Evolutionary conservation across 2,113 vertebrate species (phyloP), one percentile per base, ranked within the genome.

Genomic region (Puntigrus tetrazona): DNA sequence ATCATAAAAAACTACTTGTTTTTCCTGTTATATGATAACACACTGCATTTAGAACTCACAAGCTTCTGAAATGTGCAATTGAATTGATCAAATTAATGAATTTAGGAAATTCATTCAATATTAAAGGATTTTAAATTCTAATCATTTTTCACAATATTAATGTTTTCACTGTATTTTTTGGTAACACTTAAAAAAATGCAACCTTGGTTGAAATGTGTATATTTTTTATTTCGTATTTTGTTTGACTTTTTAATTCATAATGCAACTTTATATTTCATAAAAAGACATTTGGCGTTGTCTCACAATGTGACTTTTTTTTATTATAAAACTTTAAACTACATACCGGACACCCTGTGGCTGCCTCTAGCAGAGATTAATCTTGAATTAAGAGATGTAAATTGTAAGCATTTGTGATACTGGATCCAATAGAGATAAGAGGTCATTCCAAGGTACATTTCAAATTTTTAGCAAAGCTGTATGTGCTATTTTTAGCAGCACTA

Each of bases 351-450:
- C 3, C 38, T 75, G 22, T 16, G 27, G 16, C n/a, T 63, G 52
- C 31, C 36, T 31, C 38, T 47, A 65, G 9, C 1, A 16, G 2
- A 75, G 14, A 25, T 50, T 29, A 75, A 75, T 75, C 41, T 47
- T 75, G 43, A 75, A 50, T 25, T 29, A 1, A 45, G 41, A 74
- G 43, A 74, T 74, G 47, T 18, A 5, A 29, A 7, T 31, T 27
- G 43, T 14, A 75, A 50, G 14, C 14, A 29, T 75, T 13, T 52
- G 29, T 52, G 18, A 16, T 50, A 43, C 25, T 50, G 7, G 50
- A 75, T 34, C 1, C 25, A 75, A 52, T 76, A 34, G 45, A 52
- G 73, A 76, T 52, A 16, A 57, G 75, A 77, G 75, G 45, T 77
- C 3, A 11, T 43, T 72, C 13, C 7, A 45, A 31, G 41, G 41